phyloP scores from a whole-genome alignment of 2,797 vertebrate species.

The Aphelocoma californica region DNA sequence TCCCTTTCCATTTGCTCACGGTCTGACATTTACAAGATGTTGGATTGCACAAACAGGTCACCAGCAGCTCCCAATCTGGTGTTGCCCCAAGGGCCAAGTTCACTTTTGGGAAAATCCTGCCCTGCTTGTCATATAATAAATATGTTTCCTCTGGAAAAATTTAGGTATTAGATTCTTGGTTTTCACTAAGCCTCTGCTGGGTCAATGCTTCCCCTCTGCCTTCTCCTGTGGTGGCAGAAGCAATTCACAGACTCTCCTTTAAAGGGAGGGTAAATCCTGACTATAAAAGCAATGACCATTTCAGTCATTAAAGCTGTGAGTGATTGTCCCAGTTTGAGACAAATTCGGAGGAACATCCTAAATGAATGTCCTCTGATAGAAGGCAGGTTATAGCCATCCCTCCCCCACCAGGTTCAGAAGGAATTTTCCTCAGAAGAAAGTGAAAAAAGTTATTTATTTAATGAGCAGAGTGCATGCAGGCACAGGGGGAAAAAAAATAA shows the following conservation, averaged over 20 bases:
- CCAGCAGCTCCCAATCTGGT: neutral
- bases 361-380: too few relatives aligned
- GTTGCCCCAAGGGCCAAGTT: neutral
- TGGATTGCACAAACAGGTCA: neutral
- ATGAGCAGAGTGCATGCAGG: too few relatives aligned
- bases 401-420: too few relatives aligned
- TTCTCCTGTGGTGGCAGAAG: neutral
- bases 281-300: neutral
- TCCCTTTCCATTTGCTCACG: neutral
- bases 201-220: neutral
- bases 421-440: too few relatives aligned
- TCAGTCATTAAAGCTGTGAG: neutral
- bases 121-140: neutral
- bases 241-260: neutral
- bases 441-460: too few relatives aligned
- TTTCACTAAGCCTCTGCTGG: neutral
- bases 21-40: neutral
- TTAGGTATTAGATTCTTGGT: neutral
- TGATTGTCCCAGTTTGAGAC: too few relatives aligned
- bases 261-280: neutral
- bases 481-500: too few relatives aligned
- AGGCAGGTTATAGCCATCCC: too few relatives aligned
- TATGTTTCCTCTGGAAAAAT: neutral
- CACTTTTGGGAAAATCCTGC: neutral
- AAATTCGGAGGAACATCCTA: too few relatives aligned